Conservation (phyloP, 2,113 vertebrate species). For the Dasypus novemcinctus region DNA sequence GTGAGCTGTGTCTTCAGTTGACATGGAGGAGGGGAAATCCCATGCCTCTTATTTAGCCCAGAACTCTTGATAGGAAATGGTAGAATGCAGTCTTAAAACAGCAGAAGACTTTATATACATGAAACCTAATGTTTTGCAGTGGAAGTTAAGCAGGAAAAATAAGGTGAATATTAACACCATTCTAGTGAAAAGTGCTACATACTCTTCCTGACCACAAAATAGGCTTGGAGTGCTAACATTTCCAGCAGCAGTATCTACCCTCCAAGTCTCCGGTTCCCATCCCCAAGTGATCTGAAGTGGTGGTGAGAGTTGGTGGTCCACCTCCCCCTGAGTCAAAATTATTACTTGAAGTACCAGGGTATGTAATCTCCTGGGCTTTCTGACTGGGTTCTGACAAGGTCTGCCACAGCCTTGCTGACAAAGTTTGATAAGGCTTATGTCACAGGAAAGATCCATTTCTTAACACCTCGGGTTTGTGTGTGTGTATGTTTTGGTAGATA, state of each 20-base stretch:
- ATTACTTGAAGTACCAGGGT: conserved; percentile 8
- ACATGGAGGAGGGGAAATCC: conserved; percentile 55
- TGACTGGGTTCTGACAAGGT: background rate
- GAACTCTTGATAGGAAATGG: conserved; percentile 56
- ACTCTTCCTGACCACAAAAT: background rate
- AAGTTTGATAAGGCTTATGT: background rate
- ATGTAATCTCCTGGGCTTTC: background rate
- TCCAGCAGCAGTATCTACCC: background rate
- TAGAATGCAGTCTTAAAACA: background rate
- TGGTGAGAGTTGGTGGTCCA: background rate
- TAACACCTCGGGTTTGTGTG: background rate
- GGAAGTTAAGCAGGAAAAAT: conserved; percentile 23
- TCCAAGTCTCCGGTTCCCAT: background rate
- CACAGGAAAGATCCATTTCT: conserved; percentile 37
- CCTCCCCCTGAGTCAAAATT: background rate
- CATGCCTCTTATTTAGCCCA: background rate
- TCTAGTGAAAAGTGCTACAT: background rate
- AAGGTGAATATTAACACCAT: background rate
- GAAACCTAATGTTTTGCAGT: conserved; percentile 35
- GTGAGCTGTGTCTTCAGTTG: conserved; percentile 40
- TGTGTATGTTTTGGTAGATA: conserved; percentile 22
- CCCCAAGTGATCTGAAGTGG: background rate
- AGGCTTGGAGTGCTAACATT: background rate
- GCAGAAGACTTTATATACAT: conserved; percentile 23
- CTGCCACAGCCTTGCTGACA: conserved; percentile 25